A percentile compares a stretch with the other conserved stretches of the same genome.
These are phyloP conservation scores for Cepaea hortensis DNA, from an alignment of 2,888 invertebrate genomes.

Conservation along the genomic window DNA sequence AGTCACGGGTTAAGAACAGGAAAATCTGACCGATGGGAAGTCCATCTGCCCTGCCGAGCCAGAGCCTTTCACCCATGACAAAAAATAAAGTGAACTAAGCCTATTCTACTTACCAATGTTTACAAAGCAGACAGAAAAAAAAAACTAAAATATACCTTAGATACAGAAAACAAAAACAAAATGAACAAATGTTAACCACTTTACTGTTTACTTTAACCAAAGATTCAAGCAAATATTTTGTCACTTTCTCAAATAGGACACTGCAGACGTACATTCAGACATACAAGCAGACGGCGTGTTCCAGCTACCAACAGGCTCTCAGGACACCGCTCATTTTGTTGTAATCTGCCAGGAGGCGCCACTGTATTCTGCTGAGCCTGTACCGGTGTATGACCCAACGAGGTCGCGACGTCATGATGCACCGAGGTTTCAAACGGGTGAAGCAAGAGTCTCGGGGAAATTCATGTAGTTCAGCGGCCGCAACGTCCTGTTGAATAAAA, in stretches of 20 bases:
- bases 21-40: too few relatives aligned
- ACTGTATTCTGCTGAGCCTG: conserved; percentile 92
- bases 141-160: too few relatives aligned
- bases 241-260: background rate
- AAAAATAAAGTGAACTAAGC: too few relatives aligned
- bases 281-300: background rate
- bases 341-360: conserved; percentile 93
- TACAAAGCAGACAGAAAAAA: too few relatives aligned
- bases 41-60: too few relatives aligned
- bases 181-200: background rate
- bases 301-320: conserved; percentile 89
- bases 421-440: conserved; percentile 80
- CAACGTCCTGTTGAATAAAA: conserved; percentile 81
- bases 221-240: background rate
- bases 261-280: background rate
- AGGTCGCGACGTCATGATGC: conserved; percentile 91
- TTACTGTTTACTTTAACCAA: background rate
- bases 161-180: too few relatives aligned
- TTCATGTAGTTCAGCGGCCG: conserved; percentile 85
- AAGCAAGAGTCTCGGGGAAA: conserved; percentile 79
- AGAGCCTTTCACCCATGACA: too few relatives aligned
- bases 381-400: conserved; percentile 87
- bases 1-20: too few relatives aligned
- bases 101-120: too few relatives aligned
- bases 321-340: conserved; percentile 94